Conservation (phyloP, 1,140 invertebrate species). For the Cydia strobilella region DNA sequence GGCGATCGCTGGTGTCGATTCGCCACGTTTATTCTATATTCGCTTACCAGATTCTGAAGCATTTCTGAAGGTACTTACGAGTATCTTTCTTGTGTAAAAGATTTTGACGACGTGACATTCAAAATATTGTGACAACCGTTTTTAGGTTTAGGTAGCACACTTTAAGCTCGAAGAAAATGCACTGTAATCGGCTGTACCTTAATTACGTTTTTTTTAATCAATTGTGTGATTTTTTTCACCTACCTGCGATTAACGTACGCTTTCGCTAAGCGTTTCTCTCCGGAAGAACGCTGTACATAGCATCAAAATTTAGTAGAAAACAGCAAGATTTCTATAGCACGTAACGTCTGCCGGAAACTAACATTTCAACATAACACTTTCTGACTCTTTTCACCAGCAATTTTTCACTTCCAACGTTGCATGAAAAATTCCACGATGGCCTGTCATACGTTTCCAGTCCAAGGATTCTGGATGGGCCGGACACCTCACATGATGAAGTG, state of each 20-base stretch:
- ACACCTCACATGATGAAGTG: constrained; percentile 70
- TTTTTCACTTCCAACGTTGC: constrained; percentile 14
- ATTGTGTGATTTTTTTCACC: background rate
- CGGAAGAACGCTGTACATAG: background rate
- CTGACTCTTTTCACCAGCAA: background rate
- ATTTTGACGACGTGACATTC: background rate
- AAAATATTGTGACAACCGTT: background rate
- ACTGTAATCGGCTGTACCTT: too few species aligned
- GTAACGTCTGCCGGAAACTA: too few species aligned
- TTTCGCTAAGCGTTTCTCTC: background rate
- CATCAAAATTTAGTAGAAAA: background rate
- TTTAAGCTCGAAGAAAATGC: too few species aligned
- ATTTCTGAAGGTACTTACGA: background rate
- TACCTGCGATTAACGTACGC: background rate
- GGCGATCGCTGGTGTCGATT: constrained; percentile 39
- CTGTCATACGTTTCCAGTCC: constrained; percentile 63
- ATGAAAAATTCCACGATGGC: constrained; percentile 38
- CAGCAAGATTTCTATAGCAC: too few species aligned
- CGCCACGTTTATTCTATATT: constrained; percentile 27
- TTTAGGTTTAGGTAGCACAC: too few species aligned
- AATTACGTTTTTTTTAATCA: too few species aligned
- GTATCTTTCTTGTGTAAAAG: background rate
- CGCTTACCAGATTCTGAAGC: background rate
- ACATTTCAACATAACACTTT: background rate
- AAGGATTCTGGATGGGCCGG: constrained; percentile 57